These are phyloP conservation scores for Siniperca scherzeri DNA, from an alignment of 2,797 vertebrate genomes.

Conservation along the genomic window DNA sequence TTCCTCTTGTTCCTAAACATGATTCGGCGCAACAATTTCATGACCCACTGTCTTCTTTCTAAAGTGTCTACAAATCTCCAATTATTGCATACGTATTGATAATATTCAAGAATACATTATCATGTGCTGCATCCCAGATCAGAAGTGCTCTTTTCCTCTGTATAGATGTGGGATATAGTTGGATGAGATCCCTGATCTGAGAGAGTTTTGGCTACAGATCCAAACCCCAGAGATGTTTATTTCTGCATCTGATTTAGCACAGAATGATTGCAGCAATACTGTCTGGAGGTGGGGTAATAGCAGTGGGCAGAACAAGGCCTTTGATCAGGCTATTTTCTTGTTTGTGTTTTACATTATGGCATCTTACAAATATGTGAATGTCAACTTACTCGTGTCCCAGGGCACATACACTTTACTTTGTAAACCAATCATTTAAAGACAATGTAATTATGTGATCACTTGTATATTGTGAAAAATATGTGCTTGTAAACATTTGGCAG, in stretches of 20 bases:
- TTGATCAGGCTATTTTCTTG: constrained; percentile 72
- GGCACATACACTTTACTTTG: constrained; percentile 42
- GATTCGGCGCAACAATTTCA: background rate
- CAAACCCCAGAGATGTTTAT: constrained; percentile 78
- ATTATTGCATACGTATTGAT: background rate
- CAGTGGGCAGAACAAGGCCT: constrained; percentile 62
- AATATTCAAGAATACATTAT: constrained; percentile 27
- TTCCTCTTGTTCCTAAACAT: background rate
- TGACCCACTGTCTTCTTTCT: background rate
- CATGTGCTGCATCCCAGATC: constrained; percentile 34
- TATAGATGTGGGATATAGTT: constrained; percentile 59
- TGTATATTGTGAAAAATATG: constrained; percentile 36
- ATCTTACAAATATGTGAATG: constrained; percentile 73
- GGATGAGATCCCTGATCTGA: constrained; percentile 57
- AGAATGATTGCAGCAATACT: constrained; percentile 71
- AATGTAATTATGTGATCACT: constrained; percentile 42
- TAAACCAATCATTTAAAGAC: constrained; percentile 45
- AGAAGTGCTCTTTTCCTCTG: constrained; percentile 39
- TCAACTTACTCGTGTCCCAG: constrained; percentile 43
- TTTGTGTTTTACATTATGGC: constrained; percentile 71
- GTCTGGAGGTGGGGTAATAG: constrained; percentile 75
- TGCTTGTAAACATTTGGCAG: constrained; percentile 47
- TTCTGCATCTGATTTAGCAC: constrained; percentile 78
- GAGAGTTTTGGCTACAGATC: constrained; percentile 65
- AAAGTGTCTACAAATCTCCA: background rate